These are phyloP conservation scores for Ectemnius cavifrons DNA, from an alignment of 2,888 invertebrate species.

Conservation along the genomic window DNA sequence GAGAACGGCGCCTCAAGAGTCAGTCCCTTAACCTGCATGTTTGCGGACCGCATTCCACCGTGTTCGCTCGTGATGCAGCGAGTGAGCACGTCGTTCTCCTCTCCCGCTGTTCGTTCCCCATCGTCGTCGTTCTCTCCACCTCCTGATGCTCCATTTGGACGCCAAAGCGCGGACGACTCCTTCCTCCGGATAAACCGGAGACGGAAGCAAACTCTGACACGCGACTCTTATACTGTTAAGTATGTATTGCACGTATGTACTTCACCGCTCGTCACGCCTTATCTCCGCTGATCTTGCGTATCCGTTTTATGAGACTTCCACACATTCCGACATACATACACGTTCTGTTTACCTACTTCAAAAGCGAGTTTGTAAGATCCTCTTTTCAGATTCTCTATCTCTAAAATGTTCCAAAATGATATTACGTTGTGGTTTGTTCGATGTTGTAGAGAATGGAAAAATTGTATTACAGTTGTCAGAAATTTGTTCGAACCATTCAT, in stretches of 20 bases:
- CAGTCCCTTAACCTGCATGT: conserved; percentile 51
- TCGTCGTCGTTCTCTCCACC: too few species aligned
- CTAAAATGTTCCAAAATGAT: too few species aligned
- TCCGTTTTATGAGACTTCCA: conserved; percentile 18
- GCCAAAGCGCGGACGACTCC: too few species aligned
- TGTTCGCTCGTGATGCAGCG: conserved; percentile 42
- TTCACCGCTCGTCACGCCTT: conserved; percentile 16
- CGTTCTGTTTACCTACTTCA: too few species aligned
- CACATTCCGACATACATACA: background rate
- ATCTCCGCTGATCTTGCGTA: conserved; percentile 11
- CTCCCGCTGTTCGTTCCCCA: conserved; percentile 42
- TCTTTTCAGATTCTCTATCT: too few species aligned
- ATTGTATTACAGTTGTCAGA: too few species aligned
- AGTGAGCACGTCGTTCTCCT: conserved; percentile 41
- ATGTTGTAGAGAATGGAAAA: too few species aligned
- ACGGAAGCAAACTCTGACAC: background rate
- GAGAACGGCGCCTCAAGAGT: conserved; percentile 43
- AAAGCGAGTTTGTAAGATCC: too few species aligned
- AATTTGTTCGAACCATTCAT: too few species aligned
- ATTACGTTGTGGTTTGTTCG: too few species aligned
- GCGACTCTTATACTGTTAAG: conserved; percentile 12
- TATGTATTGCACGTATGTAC: conserved; percentile 29
- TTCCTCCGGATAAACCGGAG: background rate
- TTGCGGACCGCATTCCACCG: conserved; percentile 55
- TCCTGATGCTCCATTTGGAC: too few species aligned